A percentile compares a stretch with the other conserved stretches of the same genome.
Conservation (phyloP, 2,888 invertebrate genomes). For the Drosophila barbarae region DNA sequence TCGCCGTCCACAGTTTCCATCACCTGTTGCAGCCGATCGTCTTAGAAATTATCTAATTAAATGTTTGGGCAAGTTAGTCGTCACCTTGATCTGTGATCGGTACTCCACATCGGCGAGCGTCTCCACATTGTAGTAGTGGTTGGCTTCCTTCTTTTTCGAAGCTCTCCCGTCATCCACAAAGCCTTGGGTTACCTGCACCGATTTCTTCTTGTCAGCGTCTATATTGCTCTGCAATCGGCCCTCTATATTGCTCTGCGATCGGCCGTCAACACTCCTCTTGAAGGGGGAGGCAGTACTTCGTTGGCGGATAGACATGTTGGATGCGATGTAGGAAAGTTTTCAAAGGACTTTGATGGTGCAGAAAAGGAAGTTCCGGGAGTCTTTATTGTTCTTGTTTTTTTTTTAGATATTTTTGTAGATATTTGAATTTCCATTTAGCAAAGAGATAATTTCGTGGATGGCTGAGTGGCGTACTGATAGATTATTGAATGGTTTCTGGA, state of each 20-base stretch:
- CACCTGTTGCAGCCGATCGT: slow-evolving; percentile 40
- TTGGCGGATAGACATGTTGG: background rate
- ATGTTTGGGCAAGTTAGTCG: too few species aligned
- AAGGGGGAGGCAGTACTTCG: background rate
- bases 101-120: slow-evolving; percentile 37
- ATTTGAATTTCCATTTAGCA: background rate
- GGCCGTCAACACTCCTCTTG: background rate
- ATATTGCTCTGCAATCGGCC: background rate
- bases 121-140: slow-evolving; percentile 47
- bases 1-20: slow-evolving; percentile 45
- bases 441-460: background rate
- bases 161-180: background rate
- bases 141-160: slow-evolving; percentile 19
- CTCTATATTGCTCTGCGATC: background rate
- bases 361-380: background rate
- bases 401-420: background rate
- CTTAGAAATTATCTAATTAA: accelerated
- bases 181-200: slow-evolving; percentile 36
- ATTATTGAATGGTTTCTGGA: background rate
- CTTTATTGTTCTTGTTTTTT: background rate
- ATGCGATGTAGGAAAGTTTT: background rate
- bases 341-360: background rate
- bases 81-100: slow-evolving; percentile 52
- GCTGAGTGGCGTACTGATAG: background rate
- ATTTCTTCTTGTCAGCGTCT: slow-evolving; percentile 42